These are phyloP conservation scores for Whitmania pigra DNA, from an alignment of 1,140 invertebrate species.

Conservation along the genomic window DNA sequence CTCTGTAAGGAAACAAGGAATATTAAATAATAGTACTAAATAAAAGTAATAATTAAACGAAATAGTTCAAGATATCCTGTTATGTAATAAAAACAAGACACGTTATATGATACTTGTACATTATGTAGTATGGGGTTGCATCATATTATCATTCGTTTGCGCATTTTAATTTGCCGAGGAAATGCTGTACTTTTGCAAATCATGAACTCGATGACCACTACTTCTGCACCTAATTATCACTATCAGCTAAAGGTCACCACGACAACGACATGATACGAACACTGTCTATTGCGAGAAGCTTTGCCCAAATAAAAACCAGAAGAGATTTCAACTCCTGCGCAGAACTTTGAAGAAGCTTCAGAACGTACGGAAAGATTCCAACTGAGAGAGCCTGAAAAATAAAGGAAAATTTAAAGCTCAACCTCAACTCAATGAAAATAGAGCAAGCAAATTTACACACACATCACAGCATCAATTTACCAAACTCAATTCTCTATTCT, in stretches of 20 bases:
- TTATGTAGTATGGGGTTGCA: no score
- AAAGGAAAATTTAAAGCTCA: slow-evolving; percentile 7
- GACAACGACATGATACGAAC: slow-evolving; percentile 48
- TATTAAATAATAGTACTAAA: slow-evolving; percentile 18
- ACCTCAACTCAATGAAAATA: neutral
- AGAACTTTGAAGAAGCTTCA: slow-evolving; percentile 84
- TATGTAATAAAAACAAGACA: no score
- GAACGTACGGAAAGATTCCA: slow-evolving; percentile 95
- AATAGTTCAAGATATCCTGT: neutral
- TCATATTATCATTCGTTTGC: no score
- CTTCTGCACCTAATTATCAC: no score
- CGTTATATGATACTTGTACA: no score
- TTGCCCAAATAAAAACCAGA: slow-evolving; percentile 96
- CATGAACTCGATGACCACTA: no score
- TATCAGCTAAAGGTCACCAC: no score
- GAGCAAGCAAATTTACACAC: neutral
- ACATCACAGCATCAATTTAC: neutral
- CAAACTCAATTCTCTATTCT: neutral
- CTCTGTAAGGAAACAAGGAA: slow-evolving; percentile 54
- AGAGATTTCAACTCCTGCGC: slow-evolving; percentile 78
- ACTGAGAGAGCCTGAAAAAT: slow-evolving; percentile 67
- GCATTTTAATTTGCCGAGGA: no score
- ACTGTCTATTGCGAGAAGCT: slow-evolving; percentile 90
- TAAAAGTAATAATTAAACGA: no score
- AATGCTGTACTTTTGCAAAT: no score